Conservation (phyloP, 2,113 vertebrate species). For the Todiramphus saurophagus region DNA sequence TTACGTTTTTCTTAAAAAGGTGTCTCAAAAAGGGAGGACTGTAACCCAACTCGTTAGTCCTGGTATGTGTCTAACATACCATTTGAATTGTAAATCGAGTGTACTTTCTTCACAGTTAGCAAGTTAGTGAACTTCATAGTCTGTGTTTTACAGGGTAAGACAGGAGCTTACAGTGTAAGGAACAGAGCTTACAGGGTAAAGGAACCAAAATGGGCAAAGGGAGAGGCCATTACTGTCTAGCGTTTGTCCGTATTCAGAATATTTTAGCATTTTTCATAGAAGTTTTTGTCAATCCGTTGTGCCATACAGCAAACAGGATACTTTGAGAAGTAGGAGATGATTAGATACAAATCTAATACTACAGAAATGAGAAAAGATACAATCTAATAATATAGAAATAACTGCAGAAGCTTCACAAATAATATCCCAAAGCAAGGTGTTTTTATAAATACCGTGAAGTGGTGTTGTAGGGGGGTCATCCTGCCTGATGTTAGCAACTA, state of each 20-base stretch:
- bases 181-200: background rate
- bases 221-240: background rate
- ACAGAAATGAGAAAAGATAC: background rate
- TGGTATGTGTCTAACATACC: background rate
- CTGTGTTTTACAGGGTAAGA: background rate
- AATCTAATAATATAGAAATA: background rate
- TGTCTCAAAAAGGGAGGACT: background rate
- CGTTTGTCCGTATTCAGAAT: background rate
- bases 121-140: background rate
- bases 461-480: background rate
- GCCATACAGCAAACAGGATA: background rate
- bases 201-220: background rate
- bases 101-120: background rate
- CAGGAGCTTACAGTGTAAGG: background rate
- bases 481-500: background rate
- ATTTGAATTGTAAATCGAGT: background rate
- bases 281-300: background rate
- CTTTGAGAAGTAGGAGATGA: background rate
- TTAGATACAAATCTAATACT: background rate
- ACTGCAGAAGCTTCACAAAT: background rate
- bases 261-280: background rate
- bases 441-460: background rate
- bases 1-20: slow-evolving; percentile 10
- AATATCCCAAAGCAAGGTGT: background rate
- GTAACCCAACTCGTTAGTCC: background rate